These are phyloP conservation scores for Brienomyrus longianalis DNA, from an alignment of 2,113 vertebrate genomes.

Conservation along the genomic window DNA sequence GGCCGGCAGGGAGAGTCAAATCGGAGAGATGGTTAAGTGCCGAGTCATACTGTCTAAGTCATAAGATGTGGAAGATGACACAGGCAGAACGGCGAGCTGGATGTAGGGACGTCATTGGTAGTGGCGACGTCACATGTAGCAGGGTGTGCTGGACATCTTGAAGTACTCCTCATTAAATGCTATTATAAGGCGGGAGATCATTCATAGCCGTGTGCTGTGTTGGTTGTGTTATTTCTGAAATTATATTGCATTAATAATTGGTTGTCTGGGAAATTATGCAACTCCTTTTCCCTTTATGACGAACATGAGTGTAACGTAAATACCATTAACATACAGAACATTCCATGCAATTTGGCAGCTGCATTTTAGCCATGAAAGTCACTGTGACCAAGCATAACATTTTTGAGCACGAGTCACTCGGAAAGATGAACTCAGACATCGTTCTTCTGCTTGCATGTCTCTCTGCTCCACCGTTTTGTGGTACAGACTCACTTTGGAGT, in stretches of 20 bases:
- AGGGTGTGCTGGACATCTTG: too few relatives aligned
- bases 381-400: neutral
- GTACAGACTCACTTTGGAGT: too few relatives aligned
- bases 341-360: neutral
- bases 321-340: neutral
- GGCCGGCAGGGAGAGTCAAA: too few relatives aligned
- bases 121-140: too few relatives aligned
- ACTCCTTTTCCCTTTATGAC: neutral
- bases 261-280: neutral
- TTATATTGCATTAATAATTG: neutral
- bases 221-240: neutral
- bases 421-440: neutral
- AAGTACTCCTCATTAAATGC: constrained; percentile 2
- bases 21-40: too few relatives aligned
- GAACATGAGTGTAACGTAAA: neutral
- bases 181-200: constrained; percentile 7
- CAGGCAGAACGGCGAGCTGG: too few relatives aligned
- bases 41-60: too few relatives aligned
- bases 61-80: too few relatives aligned
- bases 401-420: neutral
- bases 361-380: neutral
- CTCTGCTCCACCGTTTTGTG: neutral
- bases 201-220: neutral
- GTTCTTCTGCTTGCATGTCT: neutral
- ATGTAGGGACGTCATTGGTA: too few relatives aligned